Evolutionary conservation across 1,140 invertebrate genomes (phyloP).

Genomic region (Pseudoatta argentina): DNA sequence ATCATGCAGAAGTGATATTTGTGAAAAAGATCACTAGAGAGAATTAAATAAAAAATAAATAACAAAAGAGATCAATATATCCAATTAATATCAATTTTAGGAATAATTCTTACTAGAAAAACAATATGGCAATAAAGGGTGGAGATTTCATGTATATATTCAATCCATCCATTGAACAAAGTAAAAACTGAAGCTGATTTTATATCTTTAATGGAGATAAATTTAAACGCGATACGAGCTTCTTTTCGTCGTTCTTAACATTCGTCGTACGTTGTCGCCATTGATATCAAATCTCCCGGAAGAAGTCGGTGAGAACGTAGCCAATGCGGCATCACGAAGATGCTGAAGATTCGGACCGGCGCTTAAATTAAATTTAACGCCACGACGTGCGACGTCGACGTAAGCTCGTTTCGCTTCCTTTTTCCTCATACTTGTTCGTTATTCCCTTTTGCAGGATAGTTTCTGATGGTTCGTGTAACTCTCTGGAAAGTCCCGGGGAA

Average conservation of each 20-base stretch:
- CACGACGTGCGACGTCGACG: neutral
- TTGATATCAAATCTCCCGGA: constrained; percentile 47
- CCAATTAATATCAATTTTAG: neutral
- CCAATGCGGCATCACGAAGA: constrained; percentile 43
- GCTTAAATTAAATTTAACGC: constrained; percentile 60
- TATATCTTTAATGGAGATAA: constrained; percentile 20
- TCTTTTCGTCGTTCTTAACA: constrained; percentile 17
- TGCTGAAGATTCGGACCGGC: constrained; percentile 42
- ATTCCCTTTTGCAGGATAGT: constrained; percentile 29
- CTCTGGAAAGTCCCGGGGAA: constrained; percentile 14
- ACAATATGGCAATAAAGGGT: neutral
- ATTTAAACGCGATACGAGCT: neutral
- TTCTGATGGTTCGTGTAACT: constrained; percentile 38
- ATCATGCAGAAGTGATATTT: neutral
- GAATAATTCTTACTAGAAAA: neutral
- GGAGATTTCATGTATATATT: neutral
- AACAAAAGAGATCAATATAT: neutral
- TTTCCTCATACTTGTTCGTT: constrained; percentile 23
- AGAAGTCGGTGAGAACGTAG: constrained; percentile 38
- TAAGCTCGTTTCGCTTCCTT: constrained; percentile 1
- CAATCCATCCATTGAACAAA: neutral
- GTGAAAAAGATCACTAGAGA: neutral
- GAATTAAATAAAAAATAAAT: neutral
- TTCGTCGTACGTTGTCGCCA: constrained; percentile 5
- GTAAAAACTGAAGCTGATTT: neutral